Percentiles rank a stretch among this genome's conserved stretches.
These are phyloP conservation scores for Campylomormyrus tamandua DNA, from an alignment of 2,113 vertebrate genomes.

Conservation along the genomic window DNA sequence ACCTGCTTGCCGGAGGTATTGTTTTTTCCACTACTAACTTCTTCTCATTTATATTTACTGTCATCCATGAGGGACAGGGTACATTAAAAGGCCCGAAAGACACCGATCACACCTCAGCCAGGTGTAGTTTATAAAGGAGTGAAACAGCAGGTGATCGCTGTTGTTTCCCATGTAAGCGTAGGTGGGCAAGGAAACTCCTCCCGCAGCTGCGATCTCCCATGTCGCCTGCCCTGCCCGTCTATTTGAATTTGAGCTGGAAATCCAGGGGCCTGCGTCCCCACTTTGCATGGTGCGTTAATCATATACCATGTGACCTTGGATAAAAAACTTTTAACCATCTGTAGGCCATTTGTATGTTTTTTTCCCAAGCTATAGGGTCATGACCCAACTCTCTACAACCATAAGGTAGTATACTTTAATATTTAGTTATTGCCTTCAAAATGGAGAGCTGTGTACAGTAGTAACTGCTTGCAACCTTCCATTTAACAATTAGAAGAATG, in stretches of 20 bases:
- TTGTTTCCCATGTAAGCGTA: constrained; percentile 18
- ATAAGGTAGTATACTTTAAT: background rate
- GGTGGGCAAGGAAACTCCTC: constrained; percentile 21
- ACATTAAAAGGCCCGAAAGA: constrained; percentile 17
- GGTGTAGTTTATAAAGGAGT: background rate
- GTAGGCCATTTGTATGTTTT: constrained; percentile 36
- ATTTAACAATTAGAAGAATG: background rate
- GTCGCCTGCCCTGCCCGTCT: constrained; percentile 47
- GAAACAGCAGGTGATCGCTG: background rate
- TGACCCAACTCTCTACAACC: background rate
- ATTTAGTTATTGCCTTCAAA: background rate
- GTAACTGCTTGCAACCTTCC: background rate
- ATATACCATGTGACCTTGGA: constrained; percentile 48
- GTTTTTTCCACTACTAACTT: constrained; percentile 42
- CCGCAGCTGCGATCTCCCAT: constrained; percentile 59
- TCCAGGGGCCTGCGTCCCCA: constrained; percentile 45
- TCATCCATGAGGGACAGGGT: constrained; percentile 15
- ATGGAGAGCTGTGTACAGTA: background rate
- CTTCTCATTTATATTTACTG: constrained; percentile 50
- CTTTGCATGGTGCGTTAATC: constrained; percentile 59
- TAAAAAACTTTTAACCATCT: constrained; percentile 53
- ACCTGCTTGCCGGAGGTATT: constrained; percentile 51
- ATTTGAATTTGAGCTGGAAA: constrained; percentile 60
- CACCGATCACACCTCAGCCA: background rate
- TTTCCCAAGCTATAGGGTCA: background rate